phyloP scores from a whole-genome alignment of 2,888 invertebrate species.

The Xestia c-nigrum region DNA sequence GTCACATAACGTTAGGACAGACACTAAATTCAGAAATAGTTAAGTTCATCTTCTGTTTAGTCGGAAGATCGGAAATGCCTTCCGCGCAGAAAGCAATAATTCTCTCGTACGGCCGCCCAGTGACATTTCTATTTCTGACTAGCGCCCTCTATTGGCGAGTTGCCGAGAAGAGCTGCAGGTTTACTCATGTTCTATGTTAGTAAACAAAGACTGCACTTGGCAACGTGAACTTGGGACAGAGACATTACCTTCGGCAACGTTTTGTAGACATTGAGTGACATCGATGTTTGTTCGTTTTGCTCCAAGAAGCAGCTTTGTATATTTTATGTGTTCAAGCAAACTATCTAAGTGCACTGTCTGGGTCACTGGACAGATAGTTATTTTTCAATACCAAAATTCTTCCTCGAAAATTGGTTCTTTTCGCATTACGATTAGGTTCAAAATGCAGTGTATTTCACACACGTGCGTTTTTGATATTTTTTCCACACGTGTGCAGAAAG shows the following conservation, averaged over 20 bases:
- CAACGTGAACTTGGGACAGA: slow-evolving; percentile 51
- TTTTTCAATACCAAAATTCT: no score
- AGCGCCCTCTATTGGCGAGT: slow-evolving; percentile 89
- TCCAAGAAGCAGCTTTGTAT: neutral
- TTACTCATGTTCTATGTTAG: slow-evolving; percentile 89
- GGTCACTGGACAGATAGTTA: neutral
- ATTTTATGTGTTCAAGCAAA: slow-evolving; percentile 24
- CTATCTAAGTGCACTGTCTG: slow-evolving; percentile 9
- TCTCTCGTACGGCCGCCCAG: slow-evolving; percentile 75
- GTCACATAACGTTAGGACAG: neutral
- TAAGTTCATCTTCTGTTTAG: slow-evolving; percentile 56
- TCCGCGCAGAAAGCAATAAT: slow-evolving; percentile 78
- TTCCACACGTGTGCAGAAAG: no score
- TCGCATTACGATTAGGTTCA: no score
- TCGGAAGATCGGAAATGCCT: slow-evolving; percentile 87
- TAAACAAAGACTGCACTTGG: slow-evolving; percentile 82
- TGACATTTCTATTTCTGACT: slow-evolving; percentile 86
- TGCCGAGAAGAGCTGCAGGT: slow-evolving; percentile 82
- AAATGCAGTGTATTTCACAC: no score
- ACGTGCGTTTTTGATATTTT: no score
- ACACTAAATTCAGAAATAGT: slow-evolving; percentile 15
- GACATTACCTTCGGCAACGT: slow-evolving; percentile 49
- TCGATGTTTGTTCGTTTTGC: slow-evolving; percentile 33
- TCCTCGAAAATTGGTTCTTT: no score
- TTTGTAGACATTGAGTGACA: slow-evolving; percentile 35